Evolutionary conservation across 2,113 vertebrate genomes (phyloP).

Genomic region (Leptobrachium leishanense): DNA sequence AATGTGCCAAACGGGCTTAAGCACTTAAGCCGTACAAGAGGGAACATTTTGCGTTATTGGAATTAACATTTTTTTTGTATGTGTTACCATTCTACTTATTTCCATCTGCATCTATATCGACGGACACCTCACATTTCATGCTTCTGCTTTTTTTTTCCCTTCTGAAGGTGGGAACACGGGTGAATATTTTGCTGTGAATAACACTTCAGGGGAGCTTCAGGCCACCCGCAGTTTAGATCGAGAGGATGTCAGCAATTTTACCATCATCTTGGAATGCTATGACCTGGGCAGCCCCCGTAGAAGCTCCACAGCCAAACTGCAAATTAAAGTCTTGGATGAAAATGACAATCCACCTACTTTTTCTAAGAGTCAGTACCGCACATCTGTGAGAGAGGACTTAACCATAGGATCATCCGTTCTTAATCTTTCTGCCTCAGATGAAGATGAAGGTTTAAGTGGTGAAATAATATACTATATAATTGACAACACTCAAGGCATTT

Average conservation of each 20-base stretch:
- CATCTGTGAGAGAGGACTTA: slow-evolving; percentile 77
- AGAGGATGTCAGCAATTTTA: slow-evolving; percentile 77
- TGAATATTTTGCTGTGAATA: slow-evolving; percentile 76
- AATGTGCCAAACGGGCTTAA: slow-evolving; percentile 29
- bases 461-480: slow-evolving; percentile 74
- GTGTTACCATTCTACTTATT: slow-evolving; percentile 30
- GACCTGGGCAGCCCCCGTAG: slow-evolving; percentile 72
- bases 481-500: slow-evolving; percentile 70
- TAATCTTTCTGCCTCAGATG: slow-evolving; percentile 71
- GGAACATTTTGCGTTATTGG: slow-evolving; percentile 40
- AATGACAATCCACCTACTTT: slow-evolving; percentile 86
- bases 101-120: slow-evolving; percentile 21
- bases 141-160: slow-evolving; percentile 47
- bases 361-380: slow-evolving; percentile 66
- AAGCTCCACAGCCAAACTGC: slow-evolving; percentile 70
- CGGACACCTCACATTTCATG: too few species aligned
- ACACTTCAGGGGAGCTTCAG: slow-evolving; percentile 75
- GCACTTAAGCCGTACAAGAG: neutral
- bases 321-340: slow-evolving; percentile 78
- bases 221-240: slow-evolving; percentile 76
- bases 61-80: slow-evolving; percentile 8
- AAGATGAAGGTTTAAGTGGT: slow-evolving; percentile 78
- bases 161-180: slow-evolving; percentile 72
- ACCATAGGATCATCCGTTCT: slow-evolving; percentile 71
- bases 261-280: slow-evolving; percentile 73